Evolutionary conservation across 2,797 vertebrate species (phyloP).

Genomic region (Jordanella pulchra): DNA sequence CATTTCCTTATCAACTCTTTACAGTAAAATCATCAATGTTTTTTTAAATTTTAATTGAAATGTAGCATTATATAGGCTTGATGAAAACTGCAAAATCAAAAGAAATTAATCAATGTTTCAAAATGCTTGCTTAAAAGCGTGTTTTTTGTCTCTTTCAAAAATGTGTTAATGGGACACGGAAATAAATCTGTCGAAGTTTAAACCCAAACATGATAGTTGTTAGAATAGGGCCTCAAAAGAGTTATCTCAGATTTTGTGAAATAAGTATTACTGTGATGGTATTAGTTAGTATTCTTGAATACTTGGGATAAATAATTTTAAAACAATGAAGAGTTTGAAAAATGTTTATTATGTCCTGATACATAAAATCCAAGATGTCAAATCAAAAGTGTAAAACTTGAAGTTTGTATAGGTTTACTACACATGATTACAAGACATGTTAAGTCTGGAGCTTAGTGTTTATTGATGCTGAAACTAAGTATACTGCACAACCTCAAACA

Average conservation of each 20-base stretch:
- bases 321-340: neutral
- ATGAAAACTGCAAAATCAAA: too few species aligned
- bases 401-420: neutral
- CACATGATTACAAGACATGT: neutral
- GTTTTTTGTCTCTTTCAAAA: too few species aligned
- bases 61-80: too few species aligned
- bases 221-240: too few species aligned
- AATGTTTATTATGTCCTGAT: neutral
- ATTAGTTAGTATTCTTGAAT: neutral
- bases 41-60: too few species aligned
- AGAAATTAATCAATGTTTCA: too few species aligned
- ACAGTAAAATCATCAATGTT: neutral
- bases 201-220: too few species aligned
- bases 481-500: neutral
- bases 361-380: neutral
- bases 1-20: neutral
- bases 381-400: neutral
- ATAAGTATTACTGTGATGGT: neutral
- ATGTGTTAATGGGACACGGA: too few species aligned
- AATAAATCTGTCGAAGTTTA: too few species aligned
- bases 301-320: neutral
- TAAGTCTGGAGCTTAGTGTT: neutral
- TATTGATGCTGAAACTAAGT: constrained; percentile 5
- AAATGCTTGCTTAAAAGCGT: too few species aligned
- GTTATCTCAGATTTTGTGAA: neutral